A percentile compares a stretch with the other conserved stretches of the same genome.
These are phyloP conservation scores for Pinctada fucata DNA, from an alignment of 2,888 invertebrate genomes.

Conservation along the genomic window DNA sequence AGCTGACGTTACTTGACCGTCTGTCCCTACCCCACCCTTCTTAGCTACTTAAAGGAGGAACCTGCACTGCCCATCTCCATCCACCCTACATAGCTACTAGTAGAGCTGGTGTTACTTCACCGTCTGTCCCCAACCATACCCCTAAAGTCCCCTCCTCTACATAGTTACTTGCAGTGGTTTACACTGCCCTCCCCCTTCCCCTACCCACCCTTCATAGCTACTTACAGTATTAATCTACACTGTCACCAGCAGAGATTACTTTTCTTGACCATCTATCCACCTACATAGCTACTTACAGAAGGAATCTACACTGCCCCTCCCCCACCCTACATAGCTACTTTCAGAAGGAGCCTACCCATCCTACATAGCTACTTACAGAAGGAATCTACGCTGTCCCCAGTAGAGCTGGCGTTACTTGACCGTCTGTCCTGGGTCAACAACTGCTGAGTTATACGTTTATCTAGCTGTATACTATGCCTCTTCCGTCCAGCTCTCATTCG, in stretches of 20 bases:
- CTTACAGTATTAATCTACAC: no score
- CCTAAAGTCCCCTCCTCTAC: no score
- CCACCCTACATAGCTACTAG: no score
- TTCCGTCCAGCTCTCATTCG: conserved; percentile 65
- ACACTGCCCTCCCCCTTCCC: no score
- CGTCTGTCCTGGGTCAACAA: conserved; percentile 56
- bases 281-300: conserved; percentile 62
- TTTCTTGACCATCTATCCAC: no score
- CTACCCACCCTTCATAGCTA: no score
- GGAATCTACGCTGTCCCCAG: conserved; percentile 63
- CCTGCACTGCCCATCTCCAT: conserved; percentile 55
- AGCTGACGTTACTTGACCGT: conserved; percentile 67
- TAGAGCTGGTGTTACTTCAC: no score
- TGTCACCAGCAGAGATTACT: no score
- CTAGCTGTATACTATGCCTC: conserved; percentile 70
- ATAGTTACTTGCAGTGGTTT: no score
- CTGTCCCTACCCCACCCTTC: conserved; percentile 39
- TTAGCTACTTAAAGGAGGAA: conserved; percentile 66
- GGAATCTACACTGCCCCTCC: conserved; percentile 61
- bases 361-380: conserved; percentile 62
- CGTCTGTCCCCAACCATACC: no score
- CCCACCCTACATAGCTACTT: conserved; percentile 47
- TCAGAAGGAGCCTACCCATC: conserved; percentile 59
- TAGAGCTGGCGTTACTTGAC: conserved; percentile 67
- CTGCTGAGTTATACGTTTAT: conserved; percentile 66